Base-by-base conservation (phyloP, 2,888 invertebrate genomes). In the Alentia gelatinosa region DNA sequence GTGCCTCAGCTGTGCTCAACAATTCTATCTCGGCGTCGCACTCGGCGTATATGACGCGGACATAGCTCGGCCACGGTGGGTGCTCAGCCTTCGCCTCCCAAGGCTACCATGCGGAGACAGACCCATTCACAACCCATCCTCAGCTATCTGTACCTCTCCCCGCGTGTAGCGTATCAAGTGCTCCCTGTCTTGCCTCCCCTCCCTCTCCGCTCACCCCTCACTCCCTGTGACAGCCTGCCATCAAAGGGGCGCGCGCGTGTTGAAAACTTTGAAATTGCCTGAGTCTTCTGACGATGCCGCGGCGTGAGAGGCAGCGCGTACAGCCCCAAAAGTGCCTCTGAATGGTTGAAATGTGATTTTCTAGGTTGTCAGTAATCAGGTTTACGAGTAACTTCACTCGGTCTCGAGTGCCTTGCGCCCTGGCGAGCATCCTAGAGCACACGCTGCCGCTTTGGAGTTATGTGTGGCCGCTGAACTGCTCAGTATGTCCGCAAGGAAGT, bases 301-400 rank as follows among this genome's bases (percentile, higher is more conserved):
- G 5, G n/a, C 15, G 35, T 75, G 5, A 35, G 37, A 83, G 83
- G 37, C 79, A 26, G 79, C 37, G 12, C 37, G 23, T 30, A 68
- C 68, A 30, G 37, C 83, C 30, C 50, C 5, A 47, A 47, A 86
- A 50, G 86, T 50, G 47, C 1, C 47, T 47, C 26, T 42, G 86
- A 86, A 37, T 35, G 79, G 47, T 42, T 86, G 47, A 86, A 86
- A 86, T 86, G 86, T 86, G 47, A 47, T 86, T 86, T 86, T 86
- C 86, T 33, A 86, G 50, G 86, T 86, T 86, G 86, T 42, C 86
- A 5, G 86, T 86, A 86, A 86, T 50, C 86, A 86, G 86, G 86
- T 86, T 86, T 47, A 5, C 26, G 83, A 39, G 83, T 83, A 83
- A 83, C 83, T 83, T 83, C 68, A 68, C 30, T 30, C 1, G 26